Conservation (phyloP, 2,113 vertebrate species). For the Podilymbus podiceps region DNA sequence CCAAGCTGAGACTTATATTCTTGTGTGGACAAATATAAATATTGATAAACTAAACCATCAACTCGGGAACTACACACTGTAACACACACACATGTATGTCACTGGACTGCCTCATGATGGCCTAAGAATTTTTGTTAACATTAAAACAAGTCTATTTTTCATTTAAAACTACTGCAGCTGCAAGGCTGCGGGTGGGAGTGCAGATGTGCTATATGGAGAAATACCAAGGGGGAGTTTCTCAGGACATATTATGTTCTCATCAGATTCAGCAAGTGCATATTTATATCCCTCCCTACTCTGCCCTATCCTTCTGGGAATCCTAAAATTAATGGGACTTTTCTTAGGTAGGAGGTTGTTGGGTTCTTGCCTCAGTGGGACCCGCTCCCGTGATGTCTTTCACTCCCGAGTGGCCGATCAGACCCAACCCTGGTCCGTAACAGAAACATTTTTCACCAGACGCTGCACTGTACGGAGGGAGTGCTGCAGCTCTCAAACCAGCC, state of each 20-base stretch:
- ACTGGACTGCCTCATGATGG: not conserved
- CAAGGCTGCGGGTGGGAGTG: not conserved
- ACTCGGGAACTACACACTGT: not conserved
- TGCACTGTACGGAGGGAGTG: not conserved
- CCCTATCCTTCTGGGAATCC: not conserved
- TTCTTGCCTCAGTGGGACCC: not conserved
- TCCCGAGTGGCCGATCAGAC: accelerated
- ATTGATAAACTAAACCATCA: not conserved
- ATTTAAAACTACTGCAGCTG: constrained; percentile 21
- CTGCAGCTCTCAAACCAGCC: not conserved
- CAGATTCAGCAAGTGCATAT: not conserved
- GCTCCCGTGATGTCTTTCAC: not conserved
- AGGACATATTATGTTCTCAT: not conserved
- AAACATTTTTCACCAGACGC: not conserved
- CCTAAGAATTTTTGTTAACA: not conserved
- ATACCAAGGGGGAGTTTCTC: not conserved
- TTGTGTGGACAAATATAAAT: not conserved
- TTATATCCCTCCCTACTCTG: not conserved
- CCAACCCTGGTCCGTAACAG: not conserved
- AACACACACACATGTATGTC: accelerated
- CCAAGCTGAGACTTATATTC: not conserved
- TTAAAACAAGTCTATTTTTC: not conserved
- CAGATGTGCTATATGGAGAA: not conserved
- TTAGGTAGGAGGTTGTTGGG: not conserved
- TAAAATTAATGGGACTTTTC: not conserved